Evolutionary conservation across 2,797 vertebrate species (phyloP).

Genomic region (Sebastes elongatus): DNA sequence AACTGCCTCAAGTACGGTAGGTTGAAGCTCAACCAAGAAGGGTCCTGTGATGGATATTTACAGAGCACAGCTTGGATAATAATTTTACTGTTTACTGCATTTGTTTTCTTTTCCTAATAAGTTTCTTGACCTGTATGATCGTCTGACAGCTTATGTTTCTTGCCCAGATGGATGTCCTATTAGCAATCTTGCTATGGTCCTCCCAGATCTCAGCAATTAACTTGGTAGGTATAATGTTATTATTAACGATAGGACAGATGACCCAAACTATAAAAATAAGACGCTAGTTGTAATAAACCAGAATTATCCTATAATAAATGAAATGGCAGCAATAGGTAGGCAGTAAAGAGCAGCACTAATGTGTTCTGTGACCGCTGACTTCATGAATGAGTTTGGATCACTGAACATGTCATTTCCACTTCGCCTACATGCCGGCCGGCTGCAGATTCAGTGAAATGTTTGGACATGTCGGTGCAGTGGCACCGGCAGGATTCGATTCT

Average conservation of each 20-base stretch:
- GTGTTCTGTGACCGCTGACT: constrained; percentile 74
- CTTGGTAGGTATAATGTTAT: background rate
- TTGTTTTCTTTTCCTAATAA: background rate
- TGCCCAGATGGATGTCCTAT: background rate
- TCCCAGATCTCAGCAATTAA: background rate
- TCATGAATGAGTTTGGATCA: constrained; percentile 79
- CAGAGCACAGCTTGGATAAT: background rate
- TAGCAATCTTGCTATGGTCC: background rate
- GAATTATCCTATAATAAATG: background rate
- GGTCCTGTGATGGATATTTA: background rate
- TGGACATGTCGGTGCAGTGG: constrained; percentile 44
- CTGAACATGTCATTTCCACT: constrained; percentile 80
- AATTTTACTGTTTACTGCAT: background rate
- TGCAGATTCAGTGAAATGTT: constrained; percentile 68
- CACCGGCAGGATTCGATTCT: background rate
- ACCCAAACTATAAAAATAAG: background rate
- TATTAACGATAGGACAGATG: background rate
- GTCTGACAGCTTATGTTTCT: background rate
- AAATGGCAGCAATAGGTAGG: background rate
- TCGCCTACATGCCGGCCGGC: constrained; percentile 79
- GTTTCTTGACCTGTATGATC: background rate
- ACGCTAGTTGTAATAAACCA: background rate
- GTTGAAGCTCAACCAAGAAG: background rate
- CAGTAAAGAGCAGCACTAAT: constrained; percentile 64
- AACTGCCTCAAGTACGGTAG: background rate